Conservation (phyloP, 2,888 invertebrate genomes). For the Prosapia bicincta region DNA sequence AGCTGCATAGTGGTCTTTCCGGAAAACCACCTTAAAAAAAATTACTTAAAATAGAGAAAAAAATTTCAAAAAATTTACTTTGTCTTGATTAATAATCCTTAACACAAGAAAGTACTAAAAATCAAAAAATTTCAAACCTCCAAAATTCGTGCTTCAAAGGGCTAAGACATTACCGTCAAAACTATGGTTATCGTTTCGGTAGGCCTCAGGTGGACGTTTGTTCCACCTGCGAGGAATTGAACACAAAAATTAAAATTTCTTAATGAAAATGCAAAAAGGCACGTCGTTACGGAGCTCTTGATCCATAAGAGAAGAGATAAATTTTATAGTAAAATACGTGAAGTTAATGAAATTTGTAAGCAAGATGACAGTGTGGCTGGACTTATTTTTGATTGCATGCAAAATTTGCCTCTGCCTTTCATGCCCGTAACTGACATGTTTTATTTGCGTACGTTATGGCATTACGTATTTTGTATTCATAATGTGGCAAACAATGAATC, state of each 20-base stretch:
- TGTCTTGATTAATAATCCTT: too few species aligned
- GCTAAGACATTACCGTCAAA: too few species aligned
- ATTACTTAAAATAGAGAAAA: too few species aligned
- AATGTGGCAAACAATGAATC: conserved; percentile 36
- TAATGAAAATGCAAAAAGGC: too few species aligned
- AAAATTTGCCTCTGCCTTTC: conserved; percentile 38
- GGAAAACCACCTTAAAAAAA: too few species aligned
- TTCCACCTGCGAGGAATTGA: conserved; percentile 25
- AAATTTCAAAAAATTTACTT: too few species aligned
- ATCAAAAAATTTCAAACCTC: too few species aligned
- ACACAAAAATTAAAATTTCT: conserved; percentile 28
- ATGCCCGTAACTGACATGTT: conserved; percentile 39
- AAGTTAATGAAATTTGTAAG: conserved; percentile 34
- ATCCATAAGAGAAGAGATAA: conserved; percentile 36
- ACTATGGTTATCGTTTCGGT: conserved; percentile 30
- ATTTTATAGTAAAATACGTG: conserved; percentile 37
- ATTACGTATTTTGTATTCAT: conserved; percentile 32
- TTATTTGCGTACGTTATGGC: conserved; percentile 34
- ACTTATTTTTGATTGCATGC: conserved; percentile 41
- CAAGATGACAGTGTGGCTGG: conserved; percentile 29
- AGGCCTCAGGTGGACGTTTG: conserved; percentile 27
- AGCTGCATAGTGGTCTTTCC: too few species aligned
- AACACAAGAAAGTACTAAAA: too few species aligned
- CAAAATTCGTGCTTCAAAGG: too few species aligned
- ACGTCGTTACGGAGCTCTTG: conserved; percentile 35